A percentile compares a stretch with the other conserved stretches of the same genome.
These are phyloP conservation scores for Morinoia aosen DNA, from an alignment of 2,888 invertebrate species.

Conservation along the genomic window DNA sequence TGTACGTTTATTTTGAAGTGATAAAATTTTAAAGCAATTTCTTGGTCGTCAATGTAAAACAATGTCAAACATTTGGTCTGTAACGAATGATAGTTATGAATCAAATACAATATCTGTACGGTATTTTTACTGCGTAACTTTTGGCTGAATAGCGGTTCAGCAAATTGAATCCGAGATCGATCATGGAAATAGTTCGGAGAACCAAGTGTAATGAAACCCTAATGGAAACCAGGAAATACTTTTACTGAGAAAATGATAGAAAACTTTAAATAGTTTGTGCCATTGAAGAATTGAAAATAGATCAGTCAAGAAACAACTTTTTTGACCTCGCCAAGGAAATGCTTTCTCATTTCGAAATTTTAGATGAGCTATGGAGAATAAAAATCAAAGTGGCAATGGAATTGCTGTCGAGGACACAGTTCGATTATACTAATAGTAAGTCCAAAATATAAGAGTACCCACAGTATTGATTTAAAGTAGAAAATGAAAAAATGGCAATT, in stretches of 20 bases:
- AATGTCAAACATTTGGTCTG: not conserved
- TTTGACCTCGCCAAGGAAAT: too few relatives aligned
- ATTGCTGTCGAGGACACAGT: not conserved
- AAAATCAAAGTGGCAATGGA: too few relatives aligned
- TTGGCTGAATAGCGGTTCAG: not conserved
- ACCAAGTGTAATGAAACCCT: not conserved
- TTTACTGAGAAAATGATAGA: too few relatives aligned
- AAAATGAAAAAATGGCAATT: too few relatives aligned
- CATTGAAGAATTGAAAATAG: too few relatives aligned
- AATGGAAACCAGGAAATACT: not conserved
- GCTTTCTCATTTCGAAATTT: too few relatives aligned
- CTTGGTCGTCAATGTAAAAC: not conserved
- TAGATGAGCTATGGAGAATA: too few relatives aligned
- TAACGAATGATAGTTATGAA: not conserved
- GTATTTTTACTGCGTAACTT: not conserved
- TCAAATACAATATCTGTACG: not conserved
- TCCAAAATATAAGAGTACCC: too few relatives aligned
- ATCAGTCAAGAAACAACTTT: too few relatives aligned
- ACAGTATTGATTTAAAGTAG: too few relatives aligned
- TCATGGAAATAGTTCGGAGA: not conserved
- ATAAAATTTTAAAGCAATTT: not conserved
- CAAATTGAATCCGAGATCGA: slow-evolving; percentile 14
- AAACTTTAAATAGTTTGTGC: too few relatives aligned
- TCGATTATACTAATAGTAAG: not conserved
- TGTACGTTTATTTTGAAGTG: not conserved